phyloP scores from a whole-genome alignment of 2,888 invertebrate genomes.

The Halictus ligatus region DNA sequence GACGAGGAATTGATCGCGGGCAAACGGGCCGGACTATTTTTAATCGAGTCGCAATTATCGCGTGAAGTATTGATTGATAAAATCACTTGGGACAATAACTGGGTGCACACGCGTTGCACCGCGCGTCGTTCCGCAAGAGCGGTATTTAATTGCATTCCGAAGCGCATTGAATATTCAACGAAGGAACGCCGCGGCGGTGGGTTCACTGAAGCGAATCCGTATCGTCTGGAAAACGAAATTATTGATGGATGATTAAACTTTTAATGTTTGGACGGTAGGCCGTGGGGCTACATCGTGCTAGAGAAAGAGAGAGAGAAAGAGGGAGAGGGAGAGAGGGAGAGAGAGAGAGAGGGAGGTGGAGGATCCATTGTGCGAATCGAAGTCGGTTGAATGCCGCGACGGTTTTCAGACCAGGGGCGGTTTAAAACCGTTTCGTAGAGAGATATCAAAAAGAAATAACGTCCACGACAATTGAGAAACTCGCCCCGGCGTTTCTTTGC shows the following conservation, averaged over 20 bases:
- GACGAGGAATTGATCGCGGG: background rate
- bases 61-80: background rate
- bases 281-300: constrained; percentile 13
- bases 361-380: background rate
- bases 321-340: constrained; percentile 42
- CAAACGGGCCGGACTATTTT: background rate
- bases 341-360: constrained; percentile 29
- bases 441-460: constrained; percentile 57
- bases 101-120: background rate
- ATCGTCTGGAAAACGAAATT: constrained; percentile 29
- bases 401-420: constrained; percentile 39
- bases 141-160: background rate
- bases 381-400: constrained; percentile 44
- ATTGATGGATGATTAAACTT: constrained; percentile 52
- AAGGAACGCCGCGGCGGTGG: background rate
- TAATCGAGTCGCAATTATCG: background rate
- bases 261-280: constrained; percentile 19
- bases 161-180: background rate
- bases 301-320: constrained; percentile 33
- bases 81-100: constrained; percentile 9
- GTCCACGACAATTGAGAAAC: constrained; percentile 44
- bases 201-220: background rate
- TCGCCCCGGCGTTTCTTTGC: constrained; percentile 32
- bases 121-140: background rate
- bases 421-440: constrained; percentile 42